A percentile compares a stretch with the other conserved stretches of the same genome.
Evolutionary conservation across 2,888 invertebrate genomes (phyloP).

Genomic region (Hydriomena furcata): DNA sequence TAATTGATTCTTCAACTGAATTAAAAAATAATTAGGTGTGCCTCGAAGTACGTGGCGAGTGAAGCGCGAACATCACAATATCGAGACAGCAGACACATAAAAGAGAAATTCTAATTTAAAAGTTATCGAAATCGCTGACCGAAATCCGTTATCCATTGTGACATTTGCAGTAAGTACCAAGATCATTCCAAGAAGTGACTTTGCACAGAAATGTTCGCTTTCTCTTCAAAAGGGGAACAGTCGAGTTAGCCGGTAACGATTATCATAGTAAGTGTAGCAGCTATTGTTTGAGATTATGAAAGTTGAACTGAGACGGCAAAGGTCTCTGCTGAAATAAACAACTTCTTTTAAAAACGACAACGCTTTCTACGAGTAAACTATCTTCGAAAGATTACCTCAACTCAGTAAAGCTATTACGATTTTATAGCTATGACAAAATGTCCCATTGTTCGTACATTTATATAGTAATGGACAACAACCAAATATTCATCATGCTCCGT

Average conservation of each 20-base stretch:
- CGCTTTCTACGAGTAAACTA: too few relatives aligned
- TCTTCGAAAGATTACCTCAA: slow-evolving; percentile 6
- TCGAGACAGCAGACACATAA: slow-evolving; percentile 25
- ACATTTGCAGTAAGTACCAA: slow-evolving; percentile 69
- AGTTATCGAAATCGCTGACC: slow-evolving; percentile 57
- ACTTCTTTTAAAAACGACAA: slow-evolving; percentile 7
- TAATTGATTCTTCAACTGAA: background rate
- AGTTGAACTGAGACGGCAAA: slow-evolving; percentile 41
- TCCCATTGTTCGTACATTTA: background rate
- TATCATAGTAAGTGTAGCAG: slow-evolving; percentile 74
- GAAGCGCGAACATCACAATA: slow-evolving; percentile 1
- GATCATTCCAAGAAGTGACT: slow-evolving; percentile 74
- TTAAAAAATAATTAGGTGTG: background rate
- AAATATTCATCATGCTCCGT: slow-evolving; percentile 5
- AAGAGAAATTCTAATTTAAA: slow-evolving; percentile 60
- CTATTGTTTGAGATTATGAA: slow-evolving; percentile 69
- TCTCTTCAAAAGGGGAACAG: slow-evolving; percentile 73
- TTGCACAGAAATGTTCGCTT: slow-evolving; percentile 65
- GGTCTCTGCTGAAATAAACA: slow-evolving; percentile 19
- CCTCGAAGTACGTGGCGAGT: background rate
- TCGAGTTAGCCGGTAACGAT: slow-evolving; percentile 70
- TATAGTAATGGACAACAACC: slow-evolving; percentile 3
- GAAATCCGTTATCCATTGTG: slow-evolving; percentile 70
- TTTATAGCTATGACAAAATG: slow-evolving; percentile 9
- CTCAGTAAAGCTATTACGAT: background rate